phyloP scores from a whole-genome alignment of 2,888 invertebrate species.

The Parasteatoda lunata region DNA sequence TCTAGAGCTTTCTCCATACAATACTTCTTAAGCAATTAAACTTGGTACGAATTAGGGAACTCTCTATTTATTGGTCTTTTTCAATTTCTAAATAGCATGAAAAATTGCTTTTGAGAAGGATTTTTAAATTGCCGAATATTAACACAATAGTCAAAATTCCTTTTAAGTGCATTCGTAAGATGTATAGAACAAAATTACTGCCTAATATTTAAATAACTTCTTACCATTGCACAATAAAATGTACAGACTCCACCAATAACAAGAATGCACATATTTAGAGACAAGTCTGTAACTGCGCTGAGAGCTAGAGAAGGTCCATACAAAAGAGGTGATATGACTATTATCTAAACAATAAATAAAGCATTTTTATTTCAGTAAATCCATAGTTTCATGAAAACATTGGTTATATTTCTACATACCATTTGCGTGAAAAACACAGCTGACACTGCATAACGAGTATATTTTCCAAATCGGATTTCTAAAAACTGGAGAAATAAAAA shows the following conservation, averaged over 20 bases:
- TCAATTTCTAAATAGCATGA: too few species aligned
- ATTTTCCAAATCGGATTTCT: slow-evolving; percentile 33
- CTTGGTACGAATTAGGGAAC: too few species aligned
- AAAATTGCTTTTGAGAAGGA: too few species aligned
- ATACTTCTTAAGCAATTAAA: too few species aligned
- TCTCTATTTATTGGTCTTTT: too few species aligned
- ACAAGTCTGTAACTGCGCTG: slow-evolving; percentile 4
- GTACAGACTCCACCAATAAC: not conserved
- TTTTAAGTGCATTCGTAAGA: too few species aligned
- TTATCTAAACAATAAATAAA: not conserved
- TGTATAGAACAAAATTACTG: too few species aligned
- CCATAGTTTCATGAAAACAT: not conserved
- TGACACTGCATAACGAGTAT: slow-evolving; percentile 13
- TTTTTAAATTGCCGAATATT: too few species aligned
- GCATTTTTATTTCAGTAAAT: not conserved
- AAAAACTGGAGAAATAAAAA: slow-evolving; percentile 12
- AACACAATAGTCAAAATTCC: too few species aligned
- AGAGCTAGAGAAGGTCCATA: slow-evolving; percentile 13
- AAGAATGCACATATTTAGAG: slow-evolving; percentile 7
- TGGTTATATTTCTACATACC: slow-evolving; percentile 4
- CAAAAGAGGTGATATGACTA: not conserved
- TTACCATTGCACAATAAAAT: not conserved
- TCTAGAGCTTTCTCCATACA: too few species aligned
- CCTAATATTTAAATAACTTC: too few species aligned
- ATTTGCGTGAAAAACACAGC: slow-evolving; percentile 16